These are phyloP conservation scores for Leptarthrus brevirostris DNA, from an alignment of 2,888 invertebrate genomes.

Conservation along the genomic window DNA sequence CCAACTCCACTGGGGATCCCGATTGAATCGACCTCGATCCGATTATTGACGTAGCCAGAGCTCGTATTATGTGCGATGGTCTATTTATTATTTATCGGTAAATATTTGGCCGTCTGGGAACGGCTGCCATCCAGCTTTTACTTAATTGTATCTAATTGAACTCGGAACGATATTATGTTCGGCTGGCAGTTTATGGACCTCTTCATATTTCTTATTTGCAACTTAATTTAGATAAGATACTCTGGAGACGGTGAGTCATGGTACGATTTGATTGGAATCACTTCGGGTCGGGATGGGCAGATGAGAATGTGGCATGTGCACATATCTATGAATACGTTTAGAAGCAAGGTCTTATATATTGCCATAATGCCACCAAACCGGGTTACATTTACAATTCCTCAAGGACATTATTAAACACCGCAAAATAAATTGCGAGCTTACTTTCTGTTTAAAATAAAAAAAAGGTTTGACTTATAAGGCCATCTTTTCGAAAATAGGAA, in stretches of 20 bases:
- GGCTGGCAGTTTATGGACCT: slow-evolving; percentile 13
- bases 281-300: neutral
- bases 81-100: slow-evolving; percentile 48
- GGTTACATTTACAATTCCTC: slow-evolving; percentile 26
- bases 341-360: neutral
- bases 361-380: neutral
- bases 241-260: slow-evolving; percentile 29
- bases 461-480: too few species aligned
- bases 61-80: slow-evolving; percentile 3
- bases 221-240: slow-evolving; percentile 46
- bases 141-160: slow-evolving; percentile 47
- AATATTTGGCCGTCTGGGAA: slow-evolving; percentile 47
- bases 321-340: neutral
- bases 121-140: slow-evolving; percentile 40
- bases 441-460: too few species aligned
- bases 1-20: slow-evolving; percentile 27
- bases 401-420: slow-evolving; percentile 29
- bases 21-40: slow-evolving; percentile 47
- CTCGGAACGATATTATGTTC: slow-evolving; percentile 26
- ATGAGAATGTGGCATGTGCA: too few species aligned
- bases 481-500: too few species aligned
- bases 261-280: slow-evolving; percentile 20
- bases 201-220: slow-evolving; percentile 47
- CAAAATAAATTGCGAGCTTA: too few species aligned
- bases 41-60: neutral